Evolutionary conservation across 35 echinoderm and acorn worm species (phyloP), one percentile per base, ranked within the genome.

Genomic region (Diadema setosum): DNA sequence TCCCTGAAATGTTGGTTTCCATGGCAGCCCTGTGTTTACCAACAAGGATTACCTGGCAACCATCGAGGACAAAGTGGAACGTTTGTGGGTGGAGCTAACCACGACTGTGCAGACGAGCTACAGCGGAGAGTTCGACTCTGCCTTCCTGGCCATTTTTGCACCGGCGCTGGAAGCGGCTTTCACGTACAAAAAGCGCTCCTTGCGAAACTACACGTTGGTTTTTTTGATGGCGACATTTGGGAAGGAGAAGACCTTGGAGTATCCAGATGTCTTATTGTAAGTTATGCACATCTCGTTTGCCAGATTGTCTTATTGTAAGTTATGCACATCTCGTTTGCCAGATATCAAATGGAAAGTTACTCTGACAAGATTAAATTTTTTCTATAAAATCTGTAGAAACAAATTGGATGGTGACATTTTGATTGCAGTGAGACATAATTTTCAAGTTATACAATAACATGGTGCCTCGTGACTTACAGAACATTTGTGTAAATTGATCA

Each of bases 151-250:
- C 18, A 24, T 83, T 2, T 44, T 99, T 30, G 78, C 93, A 16
- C 90, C 96, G 3, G 58, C 93, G 5, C 80, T 99, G 46, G 89
- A 99, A 33, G 90, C 65, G 21, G 87, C 89, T 1, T 65, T 99
- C 30, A 85, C 6, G 0, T 82, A 87, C 61, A 86, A 86, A 33
- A 88, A 86, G 58, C 65, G 93, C 11, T 39, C 85, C 32, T 86
- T 99, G 35, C 91, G 89, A 65, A 94, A 89, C 46, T 83, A 94
- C 58, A 74, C 92, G 1, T 42, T 95, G 18, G 70, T 99, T 5
- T 99, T 94, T 76, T 99, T 92, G 96, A 99, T 80, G 37, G 86
- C 90, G 7, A 94, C 96, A 3, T 99, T 98, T 86, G 89, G 84
- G 17, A 91, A 85, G 18, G 67, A 69, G 12, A 57, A 85, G 21